Evolutionary conservation across 2,113 vertebrate genomes (phyloP), one percentile per base, ranked within the genome.

Genomic region (Ranitomeya variabilis): DNA sequence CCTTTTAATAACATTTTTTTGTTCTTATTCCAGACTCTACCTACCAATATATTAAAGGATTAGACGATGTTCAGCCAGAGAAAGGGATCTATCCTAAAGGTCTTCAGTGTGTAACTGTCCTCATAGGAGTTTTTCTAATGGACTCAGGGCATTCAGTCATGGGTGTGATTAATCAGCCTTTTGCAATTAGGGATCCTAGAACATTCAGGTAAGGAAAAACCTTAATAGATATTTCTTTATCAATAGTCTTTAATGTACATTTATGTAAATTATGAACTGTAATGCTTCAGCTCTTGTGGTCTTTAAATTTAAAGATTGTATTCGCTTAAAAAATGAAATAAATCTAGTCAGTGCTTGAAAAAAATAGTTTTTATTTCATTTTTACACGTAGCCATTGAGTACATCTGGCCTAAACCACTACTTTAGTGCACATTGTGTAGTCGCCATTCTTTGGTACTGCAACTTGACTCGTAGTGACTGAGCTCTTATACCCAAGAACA

Each of bases 111-210:
- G 96, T 96, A 4, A 92, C 97, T 89, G 95, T 97, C 89, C 94
- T 97, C 79, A 96, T 97, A 26, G 97, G 97, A 26, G 96, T 95
- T 60, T 97, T 96, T 90, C 92, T 96, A 37, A 89, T 94, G 7
- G 92, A 93, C 89, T 96, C 94, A 18, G 96, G 96, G 0, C 91
- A 95, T 84, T 96, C 97, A 0, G 93, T 98, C 59, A 97, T 97
- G 94, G 97, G 96, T 0, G 96, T 97, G 89, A 96, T 98, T 92
- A 98, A 96, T 90, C 96, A 97, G 69, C 97, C 96, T 0, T 98
- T 98, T 91, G 92, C 93, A 86, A 90, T 91, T 88, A 95, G 92
- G 92, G 95, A 96, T 77, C 88, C 90, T 19, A 88, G 89, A 21
- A 93, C 91, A 6, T 89, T 81, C 88, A 93, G 92, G 94, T 94